Base-by-base conservation (phyloP, 2,113 vertebrate genomes). In the Alligator sinensis region DNA sequence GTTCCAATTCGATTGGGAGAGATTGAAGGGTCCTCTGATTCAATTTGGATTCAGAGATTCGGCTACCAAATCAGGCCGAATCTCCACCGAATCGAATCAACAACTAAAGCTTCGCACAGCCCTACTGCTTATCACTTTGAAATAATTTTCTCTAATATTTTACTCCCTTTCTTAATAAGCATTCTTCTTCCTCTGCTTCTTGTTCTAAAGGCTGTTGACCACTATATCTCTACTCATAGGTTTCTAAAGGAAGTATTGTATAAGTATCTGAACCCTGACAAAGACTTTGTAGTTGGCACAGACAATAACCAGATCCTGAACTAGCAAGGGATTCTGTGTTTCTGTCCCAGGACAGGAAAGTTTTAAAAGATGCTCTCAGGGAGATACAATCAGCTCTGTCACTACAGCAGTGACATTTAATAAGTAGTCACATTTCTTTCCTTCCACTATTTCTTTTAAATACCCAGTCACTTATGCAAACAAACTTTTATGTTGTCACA, bases 371-470 rank as follows among this genome's bases (percentile, higher is more conserved):
- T 60, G 60, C 59, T 11, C 11, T 22, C 90, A 88, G 83, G 82
- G 57, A 93, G 82, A 84, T 93, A 92, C 83, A 88, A 54, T 94
- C 87, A 70, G 55, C 64, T 87, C 70, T 1, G 3, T 84, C 87
- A 54, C 55, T 28, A 61, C 80, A 60, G 82, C 2, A 86, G 58
- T 0, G 4, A 80, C 86, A 94, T 89, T 47, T 95, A 95, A 84
- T 78, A 63, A 94, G 80, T 89, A 93, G 96, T 91, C 94, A 95
- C 94, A 96, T 83, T 2, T 89, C 77, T 88, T 96, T n/a, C 80
- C 15, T n/a, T 80, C 25, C 15, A 27, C 86, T 81, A 3, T 22
- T 96, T 62, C 47, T 91, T 90, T 94, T 93, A 94, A 89, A 93
- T 72, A 68, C 85, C 86, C 72, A 81, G 60, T 11, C 5, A 0